phyloP scores from a whole-genome alignment of 2,888 invertebrate species.

The Ceriagrion tenellum region DNA sequence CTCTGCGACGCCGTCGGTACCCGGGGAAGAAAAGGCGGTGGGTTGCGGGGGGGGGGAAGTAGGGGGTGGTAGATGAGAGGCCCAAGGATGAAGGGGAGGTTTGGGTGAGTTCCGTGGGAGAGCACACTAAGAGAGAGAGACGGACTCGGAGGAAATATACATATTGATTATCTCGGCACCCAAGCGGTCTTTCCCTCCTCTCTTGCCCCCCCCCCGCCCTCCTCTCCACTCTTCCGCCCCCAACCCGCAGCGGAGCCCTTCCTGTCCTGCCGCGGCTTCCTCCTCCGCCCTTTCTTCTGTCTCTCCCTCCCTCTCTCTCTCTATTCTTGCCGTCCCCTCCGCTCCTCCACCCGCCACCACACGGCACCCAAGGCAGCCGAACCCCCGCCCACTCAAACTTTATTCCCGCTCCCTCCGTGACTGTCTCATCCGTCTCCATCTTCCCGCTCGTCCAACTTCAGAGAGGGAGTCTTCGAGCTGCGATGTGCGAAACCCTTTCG shows the following conservation, averaged over 20 bases:
- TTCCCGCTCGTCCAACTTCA: background rate
- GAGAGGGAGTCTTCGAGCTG: background rate
- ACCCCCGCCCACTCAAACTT: background rate
- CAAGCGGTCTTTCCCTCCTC: conserved; percentile 46
- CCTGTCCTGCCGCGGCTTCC: conserved; percentile 40
- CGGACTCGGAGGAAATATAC: conserved; percentile 66
- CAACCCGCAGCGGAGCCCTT: background rate
- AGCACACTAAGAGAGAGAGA: background rate
- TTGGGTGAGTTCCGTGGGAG: conserved; percentile 7
- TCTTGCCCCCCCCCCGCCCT: background rate
- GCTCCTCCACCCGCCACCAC: background rate
- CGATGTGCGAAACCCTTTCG: background rate
- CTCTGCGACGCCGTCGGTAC: conserved; percentile 46
- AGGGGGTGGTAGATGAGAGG: background rate
- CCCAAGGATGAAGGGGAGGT: background rate
- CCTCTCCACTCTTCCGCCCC: background rate
- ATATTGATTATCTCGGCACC: conserved; percentile 68
- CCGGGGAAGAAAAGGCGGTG: background rate
- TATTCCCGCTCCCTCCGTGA: background rate
- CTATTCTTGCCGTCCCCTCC: background rate
- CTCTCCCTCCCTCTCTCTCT: background rate
- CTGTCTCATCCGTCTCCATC: conserved; percentile 32
- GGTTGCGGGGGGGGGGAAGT: background rate
- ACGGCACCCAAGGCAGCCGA: background rate
- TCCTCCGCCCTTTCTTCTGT: conserved; percentile 27